A percentile compares a stretch with the other conserved stretches of the same genome.
These are phyloP conservation scores for Tetragnatha versicolor DNA, from an alignment of 1,140 invertebrate genomes.

Conservation along the genomic window DNA sequence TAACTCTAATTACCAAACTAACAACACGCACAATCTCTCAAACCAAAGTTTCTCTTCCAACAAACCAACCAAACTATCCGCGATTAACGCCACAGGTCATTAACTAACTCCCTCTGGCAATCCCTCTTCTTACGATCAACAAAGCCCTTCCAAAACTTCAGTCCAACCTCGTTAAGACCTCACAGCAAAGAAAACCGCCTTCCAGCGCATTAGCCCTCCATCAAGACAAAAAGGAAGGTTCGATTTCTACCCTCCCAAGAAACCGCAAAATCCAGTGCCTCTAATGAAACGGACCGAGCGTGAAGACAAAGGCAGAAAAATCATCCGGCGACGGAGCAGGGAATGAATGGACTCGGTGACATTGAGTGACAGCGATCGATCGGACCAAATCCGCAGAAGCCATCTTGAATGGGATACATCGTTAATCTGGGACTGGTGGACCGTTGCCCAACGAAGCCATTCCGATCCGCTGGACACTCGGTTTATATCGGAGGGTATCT, in stretches of 20 bases:
- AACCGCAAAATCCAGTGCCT: constrained; percentile 39
- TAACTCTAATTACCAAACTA: too few relatives aligned
- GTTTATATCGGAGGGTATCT: too few relatives aligned
- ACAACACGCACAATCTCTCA: too few relatives aligned
- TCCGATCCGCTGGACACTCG: constrained; percentile 20
- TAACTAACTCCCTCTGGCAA: too few relatives aligned
- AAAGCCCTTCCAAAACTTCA: too few relatives aligned
- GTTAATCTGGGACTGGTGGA: constrained; percentile 38
- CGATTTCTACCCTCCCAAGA: neutral
- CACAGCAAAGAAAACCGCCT: too few relatives aligned
- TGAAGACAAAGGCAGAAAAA: constrained; percentile 12
- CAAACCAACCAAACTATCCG: too few relatives aligned
- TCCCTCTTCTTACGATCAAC: too few relatives aligned
- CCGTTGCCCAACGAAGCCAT: constrained; percentile 11
- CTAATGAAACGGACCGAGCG: constrained; percentile 21
- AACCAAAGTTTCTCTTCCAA: too few relatives aligned
- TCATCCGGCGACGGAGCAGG: constrained; percentile 35
- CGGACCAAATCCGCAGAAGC: constrained; percentile 35
- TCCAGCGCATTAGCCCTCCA: neutral
- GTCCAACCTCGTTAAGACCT: too few relatives aligned
- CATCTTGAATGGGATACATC: constrained; percentile 33
- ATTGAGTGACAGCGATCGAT: constrained; percentile 45
- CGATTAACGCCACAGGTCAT: too few relatives aligned
- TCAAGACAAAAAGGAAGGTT: neutral
- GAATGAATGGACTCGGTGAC: constrained; percentile 42